A percentile compares a stretch with the other conserved stretches of the same genome.
These are phyloP conservation scores for Mythimna lalbum DNA, from an alignment of 2,888 invertebrate genomes.

Conservation along the genomic window DNA sequence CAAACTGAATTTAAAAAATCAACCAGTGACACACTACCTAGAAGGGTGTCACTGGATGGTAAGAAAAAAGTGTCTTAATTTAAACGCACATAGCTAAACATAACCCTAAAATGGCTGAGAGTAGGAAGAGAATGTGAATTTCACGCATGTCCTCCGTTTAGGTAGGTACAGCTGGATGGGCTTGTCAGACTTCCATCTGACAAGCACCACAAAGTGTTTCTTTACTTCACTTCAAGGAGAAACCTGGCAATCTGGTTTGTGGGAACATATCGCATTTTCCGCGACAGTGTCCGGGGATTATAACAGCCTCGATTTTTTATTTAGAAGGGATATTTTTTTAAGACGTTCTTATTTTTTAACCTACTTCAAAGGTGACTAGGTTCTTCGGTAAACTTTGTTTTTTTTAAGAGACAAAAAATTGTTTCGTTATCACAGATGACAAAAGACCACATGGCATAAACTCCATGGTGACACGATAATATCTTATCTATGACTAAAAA, in stretches of 20 bases:
- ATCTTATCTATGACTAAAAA: slow-evolving; percentile 33
- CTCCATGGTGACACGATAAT: slow-evolving; percentile 31
- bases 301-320: not conserved
- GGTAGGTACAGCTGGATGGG: no score
- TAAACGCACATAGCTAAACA: slow-evolving; percentile 4
- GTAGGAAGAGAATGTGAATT: not conserved
- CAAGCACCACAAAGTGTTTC: no score
- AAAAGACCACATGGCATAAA: slow-evolving; percentile 31
- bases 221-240: no score
- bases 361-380: no score
- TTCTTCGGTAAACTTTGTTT: not conserved
- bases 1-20: not conserved
- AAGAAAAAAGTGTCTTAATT: not conserved
- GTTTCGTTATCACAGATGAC: no score
- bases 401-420: not conserved
- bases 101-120: slow-evolving; percentile 2
- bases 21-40: no score
- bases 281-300: not conserved
- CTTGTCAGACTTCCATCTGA: no score
- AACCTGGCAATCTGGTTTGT: no score
- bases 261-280: no score
- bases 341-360: no score
- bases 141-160: no score
- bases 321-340: not conserved
- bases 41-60: no score